Evolutionary conservation across 2,113 vertebrate species (phyloP).

Genomic region (Peromyscus maniculatus): DNA sequence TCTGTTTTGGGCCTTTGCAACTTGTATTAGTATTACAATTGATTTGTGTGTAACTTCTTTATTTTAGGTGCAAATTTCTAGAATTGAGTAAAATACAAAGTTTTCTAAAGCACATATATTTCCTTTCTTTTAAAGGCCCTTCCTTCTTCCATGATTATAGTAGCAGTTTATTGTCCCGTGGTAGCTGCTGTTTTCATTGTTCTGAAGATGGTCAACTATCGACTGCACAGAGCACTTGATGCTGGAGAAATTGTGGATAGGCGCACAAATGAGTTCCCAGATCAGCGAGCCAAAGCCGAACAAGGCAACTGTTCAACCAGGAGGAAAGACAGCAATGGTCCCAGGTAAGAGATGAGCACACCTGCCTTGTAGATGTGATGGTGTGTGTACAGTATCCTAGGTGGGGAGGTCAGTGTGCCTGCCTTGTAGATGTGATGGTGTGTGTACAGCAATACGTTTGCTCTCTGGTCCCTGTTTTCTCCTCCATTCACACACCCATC

Average conservation of each 20-base stretch:
- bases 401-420: conserved; percentile 85
- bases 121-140: conserved; percentile 91
- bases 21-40: background rate
- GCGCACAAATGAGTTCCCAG: conserved; percentile 90
- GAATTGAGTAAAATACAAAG: conserved; percentile 30
- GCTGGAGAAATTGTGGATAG: conserved; percentile 97
- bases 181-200: conserved; percentile 96
- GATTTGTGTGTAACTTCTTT: conserved; percentile 35
- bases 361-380: background rate
- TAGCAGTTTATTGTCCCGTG: conserved; percentile 98
- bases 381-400: conserved; percentile 88
- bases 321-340: conserved; percentile 96
- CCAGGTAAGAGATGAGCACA: conserved; percentile 90
- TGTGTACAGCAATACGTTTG: background rate
- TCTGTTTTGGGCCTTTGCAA: background rate
- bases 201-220: conserved; percentile 98
- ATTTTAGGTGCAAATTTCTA: conserved; percentile 54
- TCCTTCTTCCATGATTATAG: conserved; percentile 97
- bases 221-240: conserved; percentile 97
- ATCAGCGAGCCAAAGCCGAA: conserved; percentile 89
- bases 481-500: background rate
- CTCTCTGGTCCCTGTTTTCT: background rate
- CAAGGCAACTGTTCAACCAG: conserved; percentile 90
- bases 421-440: background rate
- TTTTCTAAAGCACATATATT: conserved; percentile 44